These are phyloP conservation scores for Edolisoma coerulescens DNA, from an alignment of 2,113 vertebrate species.

Conservation along the genomic window DNA sequence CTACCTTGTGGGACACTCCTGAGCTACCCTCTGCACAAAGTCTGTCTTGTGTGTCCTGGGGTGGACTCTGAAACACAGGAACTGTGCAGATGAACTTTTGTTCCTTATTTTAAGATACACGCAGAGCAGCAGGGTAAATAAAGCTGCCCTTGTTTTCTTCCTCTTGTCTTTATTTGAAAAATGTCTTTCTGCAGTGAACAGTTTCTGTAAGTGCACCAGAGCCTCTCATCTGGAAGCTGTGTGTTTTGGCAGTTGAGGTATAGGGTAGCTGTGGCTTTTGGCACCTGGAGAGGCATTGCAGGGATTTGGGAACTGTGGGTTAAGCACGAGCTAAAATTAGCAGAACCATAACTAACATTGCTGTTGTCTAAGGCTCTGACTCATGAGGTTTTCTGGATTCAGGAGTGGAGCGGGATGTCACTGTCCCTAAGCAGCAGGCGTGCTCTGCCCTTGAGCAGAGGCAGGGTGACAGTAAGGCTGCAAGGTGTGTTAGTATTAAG, in stretches of 20 bases:
- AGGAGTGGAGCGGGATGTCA: not conserved
- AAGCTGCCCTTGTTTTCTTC: not conserved
- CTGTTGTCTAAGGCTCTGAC: not conserved
- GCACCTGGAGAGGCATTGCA: not conserved
- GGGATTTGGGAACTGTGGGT: not conserved
- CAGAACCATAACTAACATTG: not conserved
- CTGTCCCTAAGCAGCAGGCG: not conserved
- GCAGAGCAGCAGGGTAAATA: not conserved
- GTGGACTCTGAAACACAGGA: not conserved
- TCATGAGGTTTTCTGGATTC: not conserved
- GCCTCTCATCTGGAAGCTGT: not conserved
- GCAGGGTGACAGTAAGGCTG: not conserved
- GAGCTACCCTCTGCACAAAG: not conserved
- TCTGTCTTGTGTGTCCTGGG: not conserved
- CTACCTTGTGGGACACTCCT: not conserved
- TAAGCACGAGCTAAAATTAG: slow-evolving; percentile 26
- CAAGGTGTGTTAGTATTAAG: not conserved
- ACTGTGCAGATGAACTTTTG: slow-evolving; percentile 2
- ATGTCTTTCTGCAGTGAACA: not conserved
- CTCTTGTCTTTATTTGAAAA: not conserved
- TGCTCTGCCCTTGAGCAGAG: not conserved
- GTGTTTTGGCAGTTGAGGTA: not conserved
- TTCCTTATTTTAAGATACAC: not conserved
- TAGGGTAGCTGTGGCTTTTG: not conserved
- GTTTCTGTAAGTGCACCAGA: not conserved